Evolutionary conservation across 2,797 vertebrate species (phyloP).

Genomic region (Enteromius unitaeniatus): DNA sequence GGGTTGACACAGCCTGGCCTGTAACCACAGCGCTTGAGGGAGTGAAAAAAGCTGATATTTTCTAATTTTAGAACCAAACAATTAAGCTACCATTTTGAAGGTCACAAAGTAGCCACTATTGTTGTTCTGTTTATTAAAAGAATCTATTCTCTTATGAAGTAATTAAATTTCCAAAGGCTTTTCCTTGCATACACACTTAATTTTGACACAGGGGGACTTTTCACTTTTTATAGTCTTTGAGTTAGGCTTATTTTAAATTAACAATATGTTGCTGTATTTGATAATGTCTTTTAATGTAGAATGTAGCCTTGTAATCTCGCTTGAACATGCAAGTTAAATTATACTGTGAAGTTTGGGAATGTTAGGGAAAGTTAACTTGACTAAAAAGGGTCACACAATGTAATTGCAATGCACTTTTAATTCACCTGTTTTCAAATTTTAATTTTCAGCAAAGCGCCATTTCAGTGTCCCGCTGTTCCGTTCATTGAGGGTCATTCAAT

Average conservation of each 20-base stretch:
- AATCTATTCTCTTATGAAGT: slow-evolving; percentile 21
- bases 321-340: not conserved
- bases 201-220: not conserved
- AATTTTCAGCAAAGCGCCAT: slow-evolving; percentile 44
- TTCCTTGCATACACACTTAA: not conserved
- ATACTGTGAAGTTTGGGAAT: slow-evolving; percentile 3
- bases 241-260: not conserved
- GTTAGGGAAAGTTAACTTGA: not conserved
- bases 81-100: slow-evolving; percentile 24
- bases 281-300: slow-evolving; percentile 7
- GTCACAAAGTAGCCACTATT: slow-evolving; percentile 27
- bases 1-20: slow-evolving; percentile 13
- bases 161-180: slow-evolving; percentile 39
- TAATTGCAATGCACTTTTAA: slow-evolving; percentile 49
- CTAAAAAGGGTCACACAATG: slow-evolving; percentile 2
- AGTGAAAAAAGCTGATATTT: slow-evolving; percentile 1
- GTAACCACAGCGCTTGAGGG: slow-evolving; percentile 3
- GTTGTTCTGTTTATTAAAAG: slow-evolving; percentile 25
- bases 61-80: slow-evolving; percentile 43
- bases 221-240: not conserved
- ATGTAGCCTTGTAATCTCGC: not conserved
- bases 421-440: slow-evolving; percentile 10
- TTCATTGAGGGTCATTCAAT: slow-evolving; percentile 28
- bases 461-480: slow-evolving; percentile 23
- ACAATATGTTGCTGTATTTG: slow-evolving; percentile 3